phyloP scores from a whole-genome alignment of 2,888 invertebrate species.

The Xanthostigma xanthostigma region DNA sequence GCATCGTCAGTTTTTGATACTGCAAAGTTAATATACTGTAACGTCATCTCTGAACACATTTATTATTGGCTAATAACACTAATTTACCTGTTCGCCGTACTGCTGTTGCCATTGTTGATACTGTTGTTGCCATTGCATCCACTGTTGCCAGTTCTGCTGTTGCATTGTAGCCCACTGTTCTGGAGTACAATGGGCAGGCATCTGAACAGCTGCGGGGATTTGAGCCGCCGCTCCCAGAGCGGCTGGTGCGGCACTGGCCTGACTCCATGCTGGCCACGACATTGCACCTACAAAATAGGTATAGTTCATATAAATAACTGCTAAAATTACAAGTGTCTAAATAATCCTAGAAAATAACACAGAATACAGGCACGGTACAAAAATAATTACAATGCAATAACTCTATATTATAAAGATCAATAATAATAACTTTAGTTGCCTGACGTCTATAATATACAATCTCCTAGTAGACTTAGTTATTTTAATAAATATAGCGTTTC shows the following conservation, averaged over 20 bases:
- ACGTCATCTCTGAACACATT: slow-evolving; percentile 3
- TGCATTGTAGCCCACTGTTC: slow-evolving; percentile 56
- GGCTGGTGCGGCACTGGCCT: not conserved
- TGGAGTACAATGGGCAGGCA: slow-evolving; percentile 34
- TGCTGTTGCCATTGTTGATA: slow-evolving; percentile 63
- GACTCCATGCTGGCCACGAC: slow-evolving; percentile 29
- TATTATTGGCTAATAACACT: slow-evolving; percentile 1
- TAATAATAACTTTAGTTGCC: no score
- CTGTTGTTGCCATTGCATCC: slow-evolving; percentile 65
- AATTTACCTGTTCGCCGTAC: slow-evolving; percentile 53
- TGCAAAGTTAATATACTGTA: slow-evolving; percentile 22
- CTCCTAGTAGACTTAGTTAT: no score
- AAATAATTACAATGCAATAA: no score
- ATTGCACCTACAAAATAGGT: slow-evolving; percentile 16
- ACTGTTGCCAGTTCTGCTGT: slow-evolving; percentile 58
- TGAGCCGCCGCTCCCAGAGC: slow-evolving; percentile 11
- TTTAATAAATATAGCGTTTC: no score
- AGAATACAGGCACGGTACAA: no score
- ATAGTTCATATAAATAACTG: not conserved
- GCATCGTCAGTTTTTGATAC: slow-evolving; percentile 29
- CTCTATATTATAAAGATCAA: no score
- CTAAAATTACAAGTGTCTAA: no score
- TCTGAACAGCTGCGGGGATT: slow-evolving; percentile 13
- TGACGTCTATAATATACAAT: no score
- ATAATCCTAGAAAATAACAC: no score